Conservation (phyloP, 1,140 invertebrate species). For the Tenebrio molitor region DNA sequence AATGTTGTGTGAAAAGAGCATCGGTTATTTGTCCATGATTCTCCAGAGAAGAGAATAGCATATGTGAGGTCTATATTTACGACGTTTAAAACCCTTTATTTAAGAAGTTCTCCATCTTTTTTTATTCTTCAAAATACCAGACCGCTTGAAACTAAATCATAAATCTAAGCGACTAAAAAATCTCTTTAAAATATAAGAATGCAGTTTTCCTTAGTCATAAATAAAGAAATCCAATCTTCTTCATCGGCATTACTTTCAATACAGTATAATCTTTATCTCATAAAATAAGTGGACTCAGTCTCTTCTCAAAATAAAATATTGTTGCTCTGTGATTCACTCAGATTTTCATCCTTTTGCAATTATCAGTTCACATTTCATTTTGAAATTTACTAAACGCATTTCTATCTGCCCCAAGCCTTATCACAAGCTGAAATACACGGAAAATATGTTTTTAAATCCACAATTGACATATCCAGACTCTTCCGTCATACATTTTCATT, state of each 20-base stretch:
- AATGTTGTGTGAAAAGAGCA: constrained; percentile 28
- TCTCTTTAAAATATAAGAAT: not conserved
- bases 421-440: not conserved
- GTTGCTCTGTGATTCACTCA: too few species aligned
- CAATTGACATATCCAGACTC: constrained; percentile 7
- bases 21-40: constrained; percentile 36
- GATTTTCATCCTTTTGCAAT: too few species aligned
- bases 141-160: constrained; percentile 1
- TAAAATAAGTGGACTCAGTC: too few species aligned
- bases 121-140: not conserved
- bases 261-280: too few species aligned
- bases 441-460: constrained; percentile 27
- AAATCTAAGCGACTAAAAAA: not conserved
- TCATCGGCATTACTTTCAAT: too few species aligned
- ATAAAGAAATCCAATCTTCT: too few species aligned
- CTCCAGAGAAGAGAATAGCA: constrained; percentile 24
- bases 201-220: too few species aligned
- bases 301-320: too few species aligned
- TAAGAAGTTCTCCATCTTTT: not conserved
- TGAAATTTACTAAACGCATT: too few species aligned
- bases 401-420: not conserved
- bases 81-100: constrained; percentile 12
- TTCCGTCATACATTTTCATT: constrained; percentile 27
- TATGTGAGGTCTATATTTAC: constrained; percentile 26
- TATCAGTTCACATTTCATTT: too few species aligned